A percentile compares a stretch with the other conserved stretches of the same genome.
Evolutionary conservation across 2,888 invertebrate genomes (phyloP).

Genomic region (Perizoma affinitatum): DNA sequence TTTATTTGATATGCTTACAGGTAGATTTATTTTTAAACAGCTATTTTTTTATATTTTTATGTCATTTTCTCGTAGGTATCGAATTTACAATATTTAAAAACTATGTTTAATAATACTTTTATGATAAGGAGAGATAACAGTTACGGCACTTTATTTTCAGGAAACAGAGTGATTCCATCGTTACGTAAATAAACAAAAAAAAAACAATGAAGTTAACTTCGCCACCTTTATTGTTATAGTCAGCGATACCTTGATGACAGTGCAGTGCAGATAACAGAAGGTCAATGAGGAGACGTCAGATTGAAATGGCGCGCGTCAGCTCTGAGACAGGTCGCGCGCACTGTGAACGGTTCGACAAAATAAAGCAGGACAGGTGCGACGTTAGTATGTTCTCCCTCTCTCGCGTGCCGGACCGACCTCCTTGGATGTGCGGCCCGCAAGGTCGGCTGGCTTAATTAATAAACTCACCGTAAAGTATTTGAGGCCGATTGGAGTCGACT

Average conservation of each 20-base stretch:
- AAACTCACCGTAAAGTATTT: slow-evolving; percentile 84
- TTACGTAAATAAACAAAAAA: background rate
- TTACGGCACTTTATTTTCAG: no score
- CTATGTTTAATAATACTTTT: no score
- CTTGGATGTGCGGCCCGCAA: slow-evolving; percentile 82
- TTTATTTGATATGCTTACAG: slow-evolving; percentile 48
- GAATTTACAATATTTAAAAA: no score
- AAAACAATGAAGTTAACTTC: slow-evolving; percentile 12
- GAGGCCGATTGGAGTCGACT: slow-evolving; percentile 80
- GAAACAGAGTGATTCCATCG: no score
- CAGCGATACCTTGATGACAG: slow-evolving; percentile 55
- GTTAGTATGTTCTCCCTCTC: slow-evolving; percentile 59
- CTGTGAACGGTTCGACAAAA: slow-evolving; percentile 41
- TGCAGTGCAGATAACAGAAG: slow-evolving; percentile 79
- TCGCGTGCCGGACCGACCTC: slow-evolving; percentile 73
- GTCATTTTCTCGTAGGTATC: background rate
- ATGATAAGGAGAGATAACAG: no score
- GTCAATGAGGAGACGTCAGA: slow-evolving; percentile 79
- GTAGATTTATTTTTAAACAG: slow-evolving; percentile 22
- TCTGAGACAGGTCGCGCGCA: slow-evolving; percentile 60
- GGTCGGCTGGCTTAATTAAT: slow-evolving; percentile 84
- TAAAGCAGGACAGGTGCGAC: slow-evolving; percentile 38
- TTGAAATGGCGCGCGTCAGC: slow-evolving; percentile 66
- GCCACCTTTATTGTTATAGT: slow-evolving; percentile 12
- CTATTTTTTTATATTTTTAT: slow-evolving; percentile 16